A percentile compares a stretch with the other conserved stretches of the same genome.
These are phyloP conservation scores for Crenuchus spilurus DNA, from an alignment of 2,797 vertebrate species.

Conservation along the genomic window DNA sequence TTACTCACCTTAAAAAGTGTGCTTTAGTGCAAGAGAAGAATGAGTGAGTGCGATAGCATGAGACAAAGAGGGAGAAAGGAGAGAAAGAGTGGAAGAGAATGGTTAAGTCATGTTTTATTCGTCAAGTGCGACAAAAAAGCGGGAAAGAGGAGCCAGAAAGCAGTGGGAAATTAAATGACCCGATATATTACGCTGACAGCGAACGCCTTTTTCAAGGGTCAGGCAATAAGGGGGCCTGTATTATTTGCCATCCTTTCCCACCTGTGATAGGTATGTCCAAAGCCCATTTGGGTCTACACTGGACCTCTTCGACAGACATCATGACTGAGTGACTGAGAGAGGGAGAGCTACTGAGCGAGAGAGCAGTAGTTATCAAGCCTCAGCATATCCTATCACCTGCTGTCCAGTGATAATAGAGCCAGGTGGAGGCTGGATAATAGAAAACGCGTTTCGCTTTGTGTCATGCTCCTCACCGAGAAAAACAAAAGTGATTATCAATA, in stretches of 20 bases:
- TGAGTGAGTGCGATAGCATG: not conserved
- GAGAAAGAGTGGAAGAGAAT: not conserved
- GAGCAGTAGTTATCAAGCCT: constrained; percentile 50
- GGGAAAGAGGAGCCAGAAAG: constrained; percentile 7
- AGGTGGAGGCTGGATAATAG: constrained; percentile 60
- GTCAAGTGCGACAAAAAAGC: constrained; percentile 5
- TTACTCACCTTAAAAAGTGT: constrained; percentile 32
- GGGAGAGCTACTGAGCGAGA: constrained; percentile 36
- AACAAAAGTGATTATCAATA: constrained; percentile 63
- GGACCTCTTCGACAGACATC: constrained; percentile 25
- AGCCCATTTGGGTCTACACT: constrained; percentile 32
- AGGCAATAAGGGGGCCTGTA: constrained; percentile 22
- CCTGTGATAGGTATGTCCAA: constrained; percentile 43
- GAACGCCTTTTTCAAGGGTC: constrained; percentile 21
- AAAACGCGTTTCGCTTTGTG: constrained; percentile 57
- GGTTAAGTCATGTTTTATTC: constrained; percentile 19
- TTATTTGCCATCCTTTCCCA: constrained; percentile 42
- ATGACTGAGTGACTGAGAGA: constrained; percentile 41
- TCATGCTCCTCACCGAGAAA: constrained; percentile 48
- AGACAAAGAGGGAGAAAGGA: not conserved
- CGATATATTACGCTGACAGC: constrained; percentile 30
- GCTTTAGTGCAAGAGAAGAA: not conserved
- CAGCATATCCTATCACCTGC: constrained; percentile 55
- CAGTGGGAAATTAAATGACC: constrained; percentile 42
- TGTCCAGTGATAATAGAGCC: constrained; percentile 59